Evolutionary conservation across 2,888 invertebrate species (phyloP).

Genomic region (Philopedon plagiatum): DNA sequence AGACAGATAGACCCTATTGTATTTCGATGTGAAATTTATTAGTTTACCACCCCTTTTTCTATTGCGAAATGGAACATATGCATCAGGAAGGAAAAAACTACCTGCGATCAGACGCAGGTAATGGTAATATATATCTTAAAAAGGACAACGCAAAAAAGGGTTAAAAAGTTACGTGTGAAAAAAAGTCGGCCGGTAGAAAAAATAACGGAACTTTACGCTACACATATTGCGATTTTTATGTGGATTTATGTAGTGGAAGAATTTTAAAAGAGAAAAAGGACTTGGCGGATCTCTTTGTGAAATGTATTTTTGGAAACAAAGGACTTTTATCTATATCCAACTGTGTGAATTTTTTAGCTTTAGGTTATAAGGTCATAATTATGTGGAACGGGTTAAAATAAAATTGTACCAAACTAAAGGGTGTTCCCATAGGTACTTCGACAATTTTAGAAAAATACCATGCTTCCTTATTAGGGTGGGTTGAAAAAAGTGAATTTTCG

Average conservation of each 20-base stretch:
- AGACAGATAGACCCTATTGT: slow-evolving; percentile 58
- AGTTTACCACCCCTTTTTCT: slow-evolving; percentile 42
- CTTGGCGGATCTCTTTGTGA: background rate
- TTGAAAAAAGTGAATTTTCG: too few species aligned
- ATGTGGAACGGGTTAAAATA: too few species aligned
- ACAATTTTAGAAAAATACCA: too few species aligned
- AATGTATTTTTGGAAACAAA: slow-evolving; percentile 15
- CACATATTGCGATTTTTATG: slow-evolving; percentile 27
- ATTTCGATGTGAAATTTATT: slow-evolving; percentile 58
- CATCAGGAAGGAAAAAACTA: slow-evolving; percentile 35
- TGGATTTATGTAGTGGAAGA: slow-evolving; percentile 44
- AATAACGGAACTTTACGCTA: slow-evolving; percentile 27
- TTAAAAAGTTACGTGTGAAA: slow-evolving; percentile 54
- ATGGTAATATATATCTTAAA: slow-evolving; percentile 49
- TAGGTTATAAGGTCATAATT: too few species aligned
- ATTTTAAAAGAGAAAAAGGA: slow-evolving; percentile 6
- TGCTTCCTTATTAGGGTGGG: too few species aligned
- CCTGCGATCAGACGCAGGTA: slow-evolving; percentile 44
- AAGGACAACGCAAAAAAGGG: slow-evolving; percentile 52
- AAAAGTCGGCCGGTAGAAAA: slow-evolving; percentile 22
- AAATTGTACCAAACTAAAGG: too few species aligned
- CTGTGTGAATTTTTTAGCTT: too few species aligned
- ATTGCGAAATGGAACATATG: slow-evolving; percentile 42
- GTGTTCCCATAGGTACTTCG: too few species aligned
- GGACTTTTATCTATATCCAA: too few species aligned